Percentiles rank a stretch among this genome's conserved stretches.
Evolutionary conservation across 2,797 vertebrate species (phyloP).

Genomic region (Peromyscus eremicus): DNA sequence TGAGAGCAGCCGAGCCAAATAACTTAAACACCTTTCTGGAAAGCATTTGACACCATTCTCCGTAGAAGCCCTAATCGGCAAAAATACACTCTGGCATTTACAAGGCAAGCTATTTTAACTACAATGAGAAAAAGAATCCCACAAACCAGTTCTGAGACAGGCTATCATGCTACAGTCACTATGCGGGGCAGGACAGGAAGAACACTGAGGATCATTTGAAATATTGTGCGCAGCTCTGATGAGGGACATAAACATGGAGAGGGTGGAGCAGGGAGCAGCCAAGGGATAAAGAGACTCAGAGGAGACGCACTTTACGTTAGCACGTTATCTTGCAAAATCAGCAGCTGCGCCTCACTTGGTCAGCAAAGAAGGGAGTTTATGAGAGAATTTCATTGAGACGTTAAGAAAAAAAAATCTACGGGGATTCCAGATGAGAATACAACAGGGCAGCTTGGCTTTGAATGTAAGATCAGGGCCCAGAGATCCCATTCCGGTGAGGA

Average conservation of each 20-base stretch:
- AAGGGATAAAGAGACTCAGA: constrained; percentile 71
- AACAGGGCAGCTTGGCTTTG: constrained; percentile 44
- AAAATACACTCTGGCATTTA: constrained; percentile 72
- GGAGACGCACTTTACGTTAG: constrained; percentile 73
- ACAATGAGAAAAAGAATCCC: constrained; percentile 71
- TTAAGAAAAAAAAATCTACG: constrained; percentile 67
- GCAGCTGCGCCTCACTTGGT: constrained; percentile 78
- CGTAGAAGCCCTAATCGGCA: constrained; percentile 67
- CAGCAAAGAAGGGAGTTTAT: constrained; percentile 81
- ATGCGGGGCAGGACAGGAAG: constrained; percentile 33
- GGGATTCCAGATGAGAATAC: constrained; percentile 62
- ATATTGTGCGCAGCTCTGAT: constrained; percentile 60
- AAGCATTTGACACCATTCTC: constrained; percentile 51
- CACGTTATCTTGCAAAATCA: constrained; percentile 80
- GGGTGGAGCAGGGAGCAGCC: constrained; percentile 68
- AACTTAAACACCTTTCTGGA: constrained; percentile 72
- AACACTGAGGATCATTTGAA: constrained; percentile 65
- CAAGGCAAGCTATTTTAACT: constrained; percentile 68
- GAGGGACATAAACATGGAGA: constrained; percentile 71
- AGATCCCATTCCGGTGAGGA: constrained; percentile 26
- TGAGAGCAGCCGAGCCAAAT: constrained; percentile 36
- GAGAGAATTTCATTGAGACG: constrained; percentile 77
- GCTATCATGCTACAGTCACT: constrained; percentile 67
- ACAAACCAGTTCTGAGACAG: constrained; percentile 70
- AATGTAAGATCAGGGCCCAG: constrained; percentile 38